phyloP scores from a whole-genome alignment of 2,797 vertebrate genomes.

The Silurus lanzhouensis region DNA sequence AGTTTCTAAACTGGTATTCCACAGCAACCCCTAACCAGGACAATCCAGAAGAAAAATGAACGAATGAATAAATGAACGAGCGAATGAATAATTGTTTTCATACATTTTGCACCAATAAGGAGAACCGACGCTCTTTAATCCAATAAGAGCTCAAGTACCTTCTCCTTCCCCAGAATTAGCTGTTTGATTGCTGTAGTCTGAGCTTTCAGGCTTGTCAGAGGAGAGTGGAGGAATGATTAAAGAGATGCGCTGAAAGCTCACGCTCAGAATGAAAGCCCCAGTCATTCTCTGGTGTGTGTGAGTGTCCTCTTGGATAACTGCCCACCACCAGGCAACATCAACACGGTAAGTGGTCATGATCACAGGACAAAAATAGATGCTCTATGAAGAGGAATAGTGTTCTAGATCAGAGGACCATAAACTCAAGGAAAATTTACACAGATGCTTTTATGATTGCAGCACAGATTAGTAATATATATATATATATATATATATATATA shows the following conservation, averaged over 20 bases:
- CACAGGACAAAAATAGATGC: slow-evolving; percentile 37
- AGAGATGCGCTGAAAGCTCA: slow-evolving; percentile 59
- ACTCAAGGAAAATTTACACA: background rate
- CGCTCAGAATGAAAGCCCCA: slow-evolving; percentile 58
- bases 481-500: background rate
- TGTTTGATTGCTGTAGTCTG: slow-evolving; percentile 62
- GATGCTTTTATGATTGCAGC: background rate
- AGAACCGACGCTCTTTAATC: slow-evolving; percentile 72
- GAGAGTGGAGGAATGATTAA: slow-evolving; percentile 65
- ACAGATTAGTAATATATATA: background rate
- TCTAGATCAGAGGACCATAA: background rate
- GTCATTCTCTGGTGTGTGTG: slow-evolving; percentile 47
- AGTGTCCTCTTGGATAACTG: slow-evolving; percentile 47
- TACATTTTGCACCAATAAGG: slow-evolving; percentile 62
- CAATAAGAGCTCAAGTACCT: slow-evolving; percentile 72
- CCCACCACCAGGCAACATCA: slow-evolving; percentile 32
- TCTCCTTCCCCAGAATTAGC: slow-evolving; percentile 66
- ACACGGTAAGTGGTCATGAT: slow-evolving; percentile 41
- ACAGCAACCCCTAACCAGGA: background rate
- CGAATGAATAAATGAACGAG: background rate
- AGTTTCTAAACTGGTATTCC: background rate
- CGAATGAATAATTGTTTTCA: slow-evolving; percentile 60
- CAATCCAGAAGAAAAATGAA: background rate
- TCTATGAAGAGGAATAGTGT: background rate
- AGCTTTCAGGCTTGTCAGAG: slow-evolving; percentile 60